A percentile compares a stretch with the other conserved stretches of the same genome.
Evolutionary conservation across 2,888 invertebrate genomes (phyloP).

Genomic region (Embidobia sp.): DNA sequence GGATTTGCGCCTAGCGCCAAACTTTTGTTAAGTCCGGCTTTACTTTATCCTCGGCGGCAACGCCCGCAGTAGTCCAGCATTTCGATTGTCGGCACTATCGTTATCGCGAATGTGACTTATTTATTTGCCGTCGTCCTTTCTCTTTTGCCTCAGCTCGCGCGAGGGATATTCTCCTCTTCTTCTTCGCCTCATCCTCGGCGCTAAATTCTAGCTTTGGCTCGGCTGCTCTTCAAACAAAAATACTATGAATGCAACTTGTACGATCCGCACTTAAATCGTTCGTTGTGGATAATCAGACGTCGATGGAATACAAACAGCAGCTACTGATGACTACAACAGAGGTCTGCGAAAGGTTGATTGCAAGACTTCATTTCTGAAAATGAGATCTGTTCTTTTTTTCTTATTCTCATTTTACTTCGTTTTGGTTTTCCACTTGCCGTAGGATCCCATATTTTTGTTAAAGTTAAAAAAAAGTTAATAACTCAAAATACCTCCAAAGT

Average conservation of each 20-base stretch:
- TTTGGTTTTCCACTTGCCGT: too few species aligned
- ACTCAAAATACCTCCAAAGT: too few species aligned
- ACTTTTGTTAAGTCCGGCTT: slow-evolving; percentile 66
- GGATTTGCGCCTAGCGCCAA: slow-evolving; percentile 64
- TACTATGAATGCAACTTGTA: slow-evolving; percentile 21
- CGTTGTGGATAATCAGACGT: too few species aligned
- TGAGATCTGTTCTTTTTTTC: too few species aligned
- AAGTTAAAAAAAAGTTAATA: too few species aligned
- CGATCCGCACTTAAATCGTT: slow-evolving; percentile 39
- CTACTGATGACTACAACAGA: too few species aligned
- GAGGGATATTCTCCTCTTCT: slow-evolving; percentile 25
- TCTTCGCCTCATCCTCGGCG: slow-evolving; percentile 37
- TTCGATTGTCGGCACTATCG: slow-evolving; percentile 64
- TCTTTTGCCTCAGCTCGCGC: slow-evolving; percentile 23
- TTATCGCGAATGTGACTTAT: slow-evolving; percentile 65
- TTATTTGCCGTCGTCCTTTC: slow-evolving; percentile 59
- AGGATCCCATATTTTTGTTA: too few species aligned
- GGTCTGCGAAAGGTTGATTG: too few species aligned
- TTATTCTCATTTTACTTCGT: too few species aligned
- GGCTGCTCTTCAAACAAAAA: slow-evolving; percentile 36
- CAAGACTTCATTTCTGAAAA: too few species aligned
- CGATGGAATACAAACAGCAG: too few species aligned
- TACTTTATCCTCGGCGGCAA: slow-evolving; percentile 63
- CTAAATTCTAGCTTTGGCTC: slow-evolving; percentile 27
- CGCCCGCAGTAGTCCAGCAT: slow-evolving; percentile 52